phyloP scores from a whole-genome alignment of 2,888 invertebrate species.

The Melitaea athalia region DNA sequence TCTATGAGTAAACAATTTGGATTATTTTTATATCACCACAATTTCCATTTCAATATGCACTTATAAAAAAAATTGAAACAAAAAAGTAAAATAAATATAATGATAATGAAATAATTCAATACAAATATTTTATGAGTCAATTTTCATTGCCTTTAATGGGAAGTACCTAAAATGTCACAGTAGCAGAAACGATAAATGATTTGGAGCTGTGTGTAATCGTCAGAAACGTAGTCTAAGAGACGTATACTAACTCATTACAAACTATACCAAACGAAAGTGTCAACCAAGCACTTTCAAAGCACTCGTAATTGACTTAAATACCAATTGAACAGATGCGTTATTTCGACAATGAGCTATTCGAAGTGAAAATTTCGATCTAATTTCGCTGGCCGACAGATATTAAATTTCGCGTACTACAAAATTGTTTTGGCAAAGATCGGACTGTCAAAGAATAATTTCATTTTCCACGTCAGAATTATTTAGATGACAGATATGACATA shows the following conservation, averaged over 20 bases:
- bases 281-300: neutral
- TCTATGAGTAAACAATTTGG: no score
- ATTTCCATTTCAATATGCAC: no score
- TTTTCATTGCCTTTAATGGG: no score
- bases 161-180: no score
- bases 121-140: no score
- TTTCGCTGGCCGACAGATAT: conserved; percentile 29
- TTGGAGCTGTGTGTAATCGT: no score
- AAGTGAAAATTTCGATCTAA: conserved; percentile 26
- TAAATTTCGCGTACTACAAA: conserved; percentile 33
- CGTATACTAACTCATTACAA: neutral
- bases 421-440: conserved; percentile 33
- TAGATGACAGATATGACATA: conserved; percentile 1
- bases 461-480: conserved; percentile 5
- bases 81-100: no score
- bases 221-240: neutral
- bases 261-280: neutral
- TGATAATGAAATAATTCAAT: no score
- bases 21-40: no score
- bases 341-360: conserved; percentile 23
- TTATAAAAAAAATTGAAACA: no score
- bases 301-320: conserved; percentile 12
- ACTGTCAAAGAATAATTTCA: conserved; percentile 34
- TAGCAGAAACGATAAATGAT: no score
- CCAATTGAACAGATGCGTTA: conserved; percentile 11